Percentiles rank a stretch among this genome's conserved stretches.
Conservation (phyloP, 2,888 invertebrate species). For the Hipparchia sbordonii region DNA sequence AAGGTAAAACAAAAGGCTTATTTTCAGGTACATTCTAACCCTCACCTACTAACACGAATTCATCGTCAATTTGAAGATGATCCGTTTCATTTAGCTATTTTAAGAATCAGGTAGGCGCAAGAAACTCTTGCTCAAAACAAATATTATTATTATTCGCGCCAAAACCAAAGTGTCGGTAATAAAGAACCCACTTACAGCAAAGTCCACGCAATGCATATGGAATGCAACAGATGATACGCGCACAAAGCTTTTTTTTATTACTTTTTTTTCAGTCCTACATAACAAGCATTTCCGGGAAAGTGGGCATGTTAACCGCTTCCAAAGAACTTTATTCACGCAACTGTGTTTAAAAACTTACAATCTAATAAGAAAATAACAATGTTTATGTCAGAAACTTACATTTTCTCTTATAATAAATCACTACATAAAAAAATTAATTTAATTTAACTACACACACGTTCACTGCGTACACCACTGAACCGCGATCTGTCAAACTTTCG, state of each 20-base stretch:
- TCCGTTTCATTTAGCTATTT: conserved; percentile 62
- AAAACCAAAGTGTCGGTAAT: conserved; percentile 51
- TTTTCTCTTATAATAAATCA: conserved; percentile 57
- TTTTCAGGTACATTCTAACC: conserved; percentile 64
- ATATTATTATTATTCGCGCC: conserved; percentile 57
- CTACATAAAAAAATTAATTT: conserved; percentile 69
- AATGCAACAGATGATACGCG: conserved; percentile 72
- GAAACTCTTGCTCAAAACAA: conserved; percentile 40
- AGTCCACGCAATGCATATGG: conserved; percentile 70
- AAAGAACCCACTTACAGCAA: conserved; percentile 55
- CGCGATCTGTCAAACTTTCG: conserved; percentile 62
- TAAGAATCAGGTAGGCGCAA: conserved; percentile 53
- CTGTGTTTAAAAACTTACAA: conserved; percentile 36
- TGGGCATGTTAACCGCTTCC: conserved; percentile 38
- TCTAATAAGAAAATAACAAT: conserved; percentile 43
- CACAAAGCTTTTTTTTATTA: conserved; percentile 70
- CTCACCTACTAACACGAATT: conserved; percentile 77
- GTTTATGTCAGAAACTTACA: conserved; percentile 75
- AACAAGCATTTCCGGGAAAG: conserved; percentile 67
- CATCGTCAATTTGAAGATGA: conserved; percentile 56
- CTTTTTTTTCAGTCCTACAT: conserved; percentile 58
- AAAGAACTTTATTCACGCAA: conserved; percentile 25
- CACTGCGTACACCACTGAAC: conserved; percentile 71
- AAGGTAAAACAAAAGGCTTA: conserved; percentile 67
- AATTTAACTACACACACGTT: conserved; percentile 71